Percentiles rank a stretch among this genome's conserved stretches.
Evolutionary conservation across 2,797 vertebrate genomes (phyloP).

Genomic region (Falco columbarius): DNA sequence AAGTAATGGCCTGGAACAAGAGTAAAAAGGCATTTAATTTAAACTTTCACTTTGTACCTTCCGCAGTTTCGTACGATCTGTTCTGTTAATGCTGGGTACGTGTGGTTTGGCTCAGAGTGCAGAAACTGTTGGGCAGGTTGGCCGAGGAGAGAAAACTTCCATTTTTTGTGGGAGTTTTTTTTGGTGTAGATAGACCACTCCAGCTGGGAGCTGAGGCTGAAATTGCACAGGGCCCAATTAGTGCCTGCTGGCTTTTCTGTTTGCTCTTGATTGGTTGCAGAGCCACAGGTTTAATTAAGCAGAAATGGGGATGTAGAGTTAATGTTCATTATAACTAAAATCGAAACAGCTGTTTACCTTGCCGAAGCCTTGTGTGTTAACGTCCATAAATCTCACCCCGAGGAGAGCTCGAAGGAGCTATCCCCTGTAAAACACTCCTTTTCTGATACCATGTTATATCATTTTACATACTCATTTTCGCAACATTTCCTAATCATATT

Average conservation of each 20-base stretch:
- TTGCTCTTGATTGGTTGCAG: constrained; percentile 13
- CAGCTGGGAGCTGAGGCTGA: background rate
- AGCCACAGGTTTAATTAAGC: constrained; percentile 66
- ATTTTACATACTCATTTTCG: constrained; percentile 13
- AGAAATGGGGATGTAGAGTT: constrained; percentile 47
- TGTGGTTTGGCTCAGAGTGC: background rate
- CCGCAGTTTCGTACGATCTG: fast-evolving
- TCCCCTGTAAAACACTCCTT: background rate
- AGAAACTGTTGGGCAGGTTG: background rate
- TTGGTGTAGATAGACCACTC: background rate
- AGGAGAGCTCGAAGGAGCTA: background rate
- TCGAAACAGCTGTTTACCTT: constrained; percentile 66
- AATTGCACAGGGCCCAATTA: constrained; percentile 51
- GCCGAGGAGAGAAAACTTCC: background rate
- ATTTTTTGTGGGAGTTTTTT: background rate
- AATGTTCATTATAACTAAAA: constrained; percentile 65
- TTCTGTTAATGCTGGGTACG: background rate
- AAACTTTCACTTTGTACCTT: background rate
- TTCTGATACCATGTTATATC: background rate
- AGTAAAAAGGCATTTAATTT: background rate
- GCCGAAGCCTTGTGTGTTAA: background rate
- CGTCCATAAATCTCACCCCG: constrained; percentile 20
- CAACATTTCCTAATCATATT: constrained; percentile 54
- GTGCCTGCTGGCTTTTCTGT: constrained; percentile 23
- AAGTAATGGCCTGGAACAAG: background rate